Evolutionary conservation across 2,888 invertebrate species (phyloP), one percentile per base, ranked within the genome.

Genomic region (Ectemnius continuus): DNA sequence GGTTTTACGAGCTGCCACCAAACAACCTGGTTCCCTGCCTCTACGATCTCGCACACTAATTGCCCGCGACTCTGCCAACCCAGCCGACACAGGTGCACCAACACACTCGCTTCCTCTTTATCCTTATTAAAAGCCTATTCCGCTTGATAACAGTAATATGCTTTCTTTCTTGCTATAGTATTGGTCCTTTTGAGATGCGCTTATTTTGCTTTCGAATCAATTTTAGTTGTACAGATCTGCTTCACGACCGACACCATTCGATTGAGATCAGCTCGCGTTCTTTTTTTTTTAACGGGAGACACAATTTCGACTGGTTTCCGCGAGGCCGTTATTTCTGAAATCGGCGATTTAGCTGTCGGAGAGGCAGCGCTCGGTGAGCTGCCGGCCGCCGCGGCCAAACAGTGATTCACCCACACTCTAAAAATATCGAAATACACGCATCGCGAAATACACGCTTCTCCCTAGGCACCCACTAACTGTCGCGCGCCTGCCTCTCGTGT

Each of bases 381-480:
- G 73, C 77, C 61, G 75, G 73, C 80, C 69, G 78, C 75, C 77
- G 77, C 83, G 78, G 85, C 87, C 87, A 87, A 86, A 86, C 86
- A 82, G 87, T 89, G 89, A 90, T 89, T 90, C 90, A 90, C 87
- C 88, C 88, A 86, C 87, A 86, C 87, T 88, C 88, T 87, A 85
- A 87, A 90, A 89, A 89, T 90, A 90, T 79, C 84, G 75, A 81
- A 84, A 85, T 86, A 84, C 84, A 83, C 81, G 85, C 77, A 75
- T 75, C 79, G 81, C 73, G 83, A 76, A 79, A 82, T 76, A 73
- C 78, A 69, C 62, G 67, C 62, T 48, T 57, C 61, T 48, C 18
- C 26, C 28, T 23, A 57, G 61, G 75, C 78, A 65, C 46, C 71
- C 70, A 57, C 66, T 67, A 72, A 73, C 75, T 71, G 61, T 65